phyloP scores from a whole-genome alignment of 2,888 invertebrate species.

The Apamea sordens region DNA sequence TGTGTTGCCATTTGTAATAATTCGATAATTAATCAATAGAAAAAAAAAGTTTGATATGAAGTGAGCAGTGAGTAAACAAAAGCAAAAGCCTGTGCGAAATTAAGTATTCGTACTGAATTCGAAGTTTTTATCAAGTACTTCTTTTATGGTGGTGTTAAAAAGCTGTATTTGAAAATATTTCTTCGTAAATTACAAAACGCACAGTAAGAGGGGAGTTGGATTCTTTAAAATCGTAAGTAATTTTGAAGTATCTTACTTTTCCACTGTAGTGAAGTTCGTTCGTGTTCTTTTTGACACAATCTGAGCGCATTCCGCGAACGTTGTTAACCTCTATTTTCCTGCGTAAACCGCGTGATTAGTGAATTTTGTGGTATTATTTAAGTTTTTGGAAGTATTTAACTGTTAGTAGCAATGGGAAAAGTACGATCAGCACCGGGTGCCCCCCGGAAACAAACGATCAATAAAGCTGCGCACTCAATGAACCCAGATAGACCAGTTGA shows the following conservation, averaged over 20 bases:
- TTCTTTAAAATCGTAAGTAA: conserved; percentile 40
- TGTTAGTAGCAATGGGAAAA: conserved; percentile 92
- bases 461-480: conserved; percentile 97
- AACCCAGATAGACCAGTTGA: conserved; percentile 96
- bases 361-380: conserved; percentile 44
- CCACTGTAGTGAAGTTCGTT: conserved; percentile 58
- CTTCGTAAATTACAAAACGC: not conserved
- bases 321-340: conserved; percentile 61
- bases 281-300: conserved; percentile 56
- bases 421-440: conserved; percentile 93
- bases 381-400: conserved; percentile 34
- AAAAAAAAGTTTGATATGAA: conserved; percentile 25
- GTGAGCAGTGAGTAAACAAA: conserved; percentile 44
- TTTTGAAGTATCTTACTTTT: conserved; percentile 20
- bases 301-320: conserved; percentile 45
- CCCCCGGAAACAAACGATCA: conserved; percentile 96
- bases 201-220: not conserved
- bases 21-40: conserved; percentile 35
- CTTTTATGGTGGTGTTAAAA: not conserved
- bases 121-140: not conserved
- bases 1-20: conserved; percentile 36
- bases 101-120: not conserved
- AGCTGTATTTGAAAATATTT: conserved; percentile 1
- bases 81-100: not conserved
- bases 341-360: conserved; percentile 52